A percentile compares a stretch with the other conserved stretches of the same genome.
phyloP scores from a whole-genome alignment of 2,888 invertebrate genomes.

The Andrena dorsata region DNA sequence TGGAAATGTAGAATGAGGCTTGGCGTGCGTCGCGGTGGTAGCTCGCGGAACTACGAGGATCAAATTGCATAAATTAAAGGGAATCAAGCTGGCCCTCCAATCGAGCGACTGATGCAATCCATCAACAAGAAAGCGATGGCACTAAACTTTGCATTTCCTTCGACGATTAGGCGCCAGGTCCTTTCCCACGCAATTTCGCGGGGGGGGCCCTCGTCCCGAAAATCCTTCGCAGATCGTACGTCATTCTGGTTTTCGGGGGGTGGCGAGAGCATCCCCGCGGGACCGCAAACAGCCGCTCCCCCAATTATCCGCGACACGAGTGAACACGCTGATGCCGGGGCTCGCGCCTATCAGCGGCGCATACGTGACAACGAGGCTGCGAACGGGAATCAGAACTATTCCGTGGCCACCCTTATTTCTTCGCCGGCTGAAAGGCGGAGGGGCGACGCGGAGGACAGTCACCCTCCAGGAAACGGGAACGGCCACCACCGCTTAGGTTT shows the following conservation, averaged over 20 bases:
- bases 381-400: slow-evolving; percentile 46
- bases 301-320: slow-evolving; percentile 76
- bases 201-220: slow-evolving; percentile 10
- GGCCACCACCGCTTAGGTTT: slow-evolving; percentile 78
- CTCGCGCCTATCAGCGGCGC: slow-evolving; percentile 79
- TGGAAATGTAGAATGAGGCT: no score
- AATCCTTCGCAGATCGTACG: slow-evolving; percentile 48
- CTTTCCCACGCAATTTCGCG: slow-evolving; percentile 37
- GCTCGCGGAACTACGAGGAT: background rate
- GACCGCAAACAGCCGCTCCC: slow-evolving; percentile 76
- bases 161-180: slow-evolving; percentile 6
- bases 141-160: background rate
- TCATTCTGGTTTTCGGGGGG: slow-evolving; percentile 41
- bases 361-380: slow-evolving; percentile 76
- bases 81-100: background rate
- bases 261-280: slow-evolving; percentile 64
- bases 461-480: slow-evolving; percentile 69
- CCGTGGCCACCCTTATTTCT: slow-evolving; percentile 48
- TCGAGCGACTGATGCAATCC: background rate
- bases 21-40: no score
- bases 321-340: slow-evolving; percentile 49
- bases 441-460: slow-evolving; percentile 24
- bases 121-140: no score
- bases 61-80: background rate
- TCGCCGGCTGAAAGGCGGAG: slow-evolving; percentile 18